Conservation (phyloP, 2,888 invertebrate genomes). For the Syrphus vitripennis region DNA sequence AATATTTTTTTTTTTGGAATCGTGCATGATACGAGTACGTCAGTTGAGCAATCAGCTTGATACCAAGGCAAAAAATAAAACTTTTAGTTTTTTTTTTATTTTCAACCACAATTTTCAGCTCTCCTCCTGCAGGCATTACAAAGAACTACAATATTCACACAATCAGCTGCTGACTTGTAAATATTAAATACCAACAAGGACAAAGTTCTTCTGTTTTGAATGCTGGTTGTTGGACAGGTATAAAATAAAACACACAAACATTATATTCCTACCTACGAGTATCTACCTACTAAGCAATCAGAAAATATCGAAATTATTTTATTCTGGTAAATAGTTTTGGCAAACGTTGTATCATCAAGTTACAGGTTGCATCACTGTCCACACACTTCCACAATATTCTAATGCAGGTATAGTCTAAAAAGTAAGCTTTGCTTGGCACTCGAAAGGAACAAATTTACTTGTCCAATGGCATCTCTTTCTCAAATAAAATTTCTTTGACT, state of each 20-base stretch:
- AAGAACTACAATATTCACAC: neutral
- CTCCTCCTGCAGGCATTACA: neutral
- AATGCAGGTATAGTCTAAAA: neutral
- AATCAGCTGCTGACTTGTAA: neutral
- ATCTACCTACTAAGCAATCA: neutral
- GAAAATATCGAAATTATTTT: neutral
- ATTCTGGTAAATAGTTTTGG: neutral
- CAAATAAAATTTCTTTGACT: slow-evolving; percentile 42
- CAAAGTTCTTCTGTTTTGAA: neutral
- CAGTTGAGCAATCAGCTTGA: neutral
- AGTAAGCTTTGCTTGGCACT: slow-evolving; percentile 28
- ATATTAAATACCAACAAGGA: no score
- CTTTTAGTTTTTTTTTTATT: neutral
- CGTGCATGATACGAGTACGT: no score
- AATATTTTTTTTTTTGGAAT: no score
- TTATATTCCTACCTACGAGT: neutral
- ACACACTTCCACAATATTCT: neutral
- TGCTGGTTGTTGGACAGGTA: neutral
- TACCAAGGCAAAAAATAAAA: neutral
- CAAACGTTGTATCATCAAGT: neutral
- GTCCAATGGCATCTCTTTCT: slow-evolving; percentile 13
- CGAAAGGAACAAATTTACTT: slow-evolving; percentile 66
- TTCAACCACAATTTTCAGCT: neutral
- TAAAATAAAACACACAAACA: neutral
- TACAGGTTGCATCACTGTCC: neutral